Percentiles rank a stretch among this genome's conserved stretches.
phyloP scores from a whole-genome alignment of 2,888 invertebrate genomes.

The Dicyrtoma fusca region DNA sequence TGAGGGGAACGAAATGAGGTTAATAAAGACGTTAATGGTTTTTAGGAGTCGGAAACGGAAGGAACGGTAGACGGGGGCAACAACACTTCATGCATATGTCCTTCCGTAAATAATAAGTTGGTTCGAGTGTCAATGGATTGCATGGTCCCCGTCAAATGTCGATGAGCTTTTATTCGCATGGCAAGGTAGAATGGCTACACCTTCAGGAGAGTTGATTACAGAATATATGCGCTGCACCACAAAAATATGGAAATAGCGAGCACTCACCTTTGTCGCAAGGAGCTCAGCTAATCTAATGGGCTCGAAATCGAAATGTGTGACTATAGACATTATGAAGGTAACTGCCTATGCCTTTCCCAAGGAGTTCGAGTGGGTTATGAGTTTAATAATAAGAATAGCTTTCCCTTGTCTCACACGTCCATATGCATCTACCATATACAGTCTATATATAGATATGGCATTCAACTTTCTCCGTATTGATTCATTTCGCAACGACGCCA shows the following conservation, averaged over 20 bases:
- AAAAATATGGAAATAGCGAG: neutral
- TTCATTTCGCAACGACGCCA: constrained; percentile 14
- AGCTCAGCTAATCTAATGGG: constrained; percentile 22
- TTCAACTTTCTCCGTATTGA: neutral
- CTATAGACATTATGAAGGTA: too few relatives aligned
- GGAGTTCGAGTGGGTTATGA: too few relatives aligned
- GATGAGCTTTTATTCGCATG: neutral
- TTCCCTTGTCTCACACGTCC: too few relatives aligned
- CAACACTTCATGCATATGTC: constrained; percentile 24
- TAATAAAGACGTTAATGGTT: constrained; percentile 32
- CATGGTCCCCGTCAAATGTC: neutral
- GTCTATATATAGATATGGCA: neutral
- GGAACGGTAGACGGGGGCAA: constrained; percentile 26
- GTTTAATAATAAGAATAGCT: too few relatives aligned
- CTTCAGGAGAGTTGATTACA: neutral
- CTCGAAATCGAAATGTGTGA: constrained; percentile 20
- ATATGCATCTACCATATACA: neutral
- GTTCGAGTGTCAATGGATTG: neutral
- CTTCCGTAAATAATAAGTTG: neutral
- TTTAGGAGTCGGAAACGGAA: constrained; percentile 5
- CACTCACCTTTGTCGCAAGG: neutral
- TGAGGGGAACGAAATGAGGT: constrained; percentile 37
- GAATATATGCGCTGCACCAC: neutral
- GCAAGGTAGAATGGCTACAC: constrained; percentile 7
- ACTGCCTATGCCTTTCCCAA: neutral